These are phyloP conservation scores for Grapholita molesta DNA, from an alignment of 1,140 invertebrate species.

Conservation along the genomic window DNA sequence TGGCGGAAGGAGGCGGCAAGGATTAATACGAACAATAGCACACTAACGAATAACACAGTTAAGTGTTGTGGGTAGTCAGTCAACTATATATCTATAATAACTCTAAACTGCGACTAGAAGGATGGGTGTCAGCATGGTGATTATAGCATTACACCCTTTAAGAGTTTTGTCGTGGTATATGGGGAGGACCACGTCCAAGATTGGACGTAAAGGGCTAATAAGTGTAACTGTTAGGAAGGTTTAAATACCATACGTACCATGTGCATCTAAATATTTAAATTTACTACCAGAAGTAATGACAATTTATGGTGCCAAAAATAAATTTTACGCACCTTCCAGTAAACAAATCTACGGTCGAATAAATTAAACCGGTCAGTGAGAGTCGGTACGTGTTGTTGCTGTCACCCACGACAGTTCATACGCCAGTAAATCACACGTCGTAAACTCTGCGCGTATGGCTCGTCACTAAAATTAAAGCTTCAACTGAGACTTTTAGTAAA, in stretches of 20 bases:
- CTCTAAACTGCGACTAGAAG: no score
- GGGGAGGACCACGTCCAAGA: no score
- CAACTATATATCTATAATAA: no score
- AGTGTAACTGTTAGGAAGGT: no score
- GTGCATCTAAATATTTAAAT: not conserved
- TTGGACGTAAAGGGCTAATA: no score
- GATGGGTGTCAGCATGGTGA: no score
- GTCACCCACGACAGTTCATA: constrained; percentile 42
- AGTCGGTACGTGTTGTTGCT: constrained; percentile 26
- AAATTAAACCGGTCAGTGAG: not conserved
- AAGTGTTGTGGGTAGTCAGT: no score
- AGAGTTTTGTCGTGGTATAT: no score
- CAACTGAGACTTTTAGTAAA: not conserved
- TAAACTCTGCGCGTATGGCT: constrained; percentile 38
- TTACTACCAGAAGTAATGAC: not conserved
- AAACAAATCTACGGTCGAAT: constrained; percentile 23
- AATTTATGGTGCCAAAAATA: not conserved
- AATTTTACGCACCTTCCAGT: constrained; percentile 30
- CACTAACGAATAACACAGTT: no score
- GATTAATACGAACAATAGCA: no score
- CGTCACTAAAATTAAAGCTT: constrained; percentile 52
- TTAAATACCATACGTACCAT: not conserved
- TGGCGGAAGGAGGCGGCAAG: no score
- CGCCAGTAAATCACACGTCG: constrained; percentile 44
- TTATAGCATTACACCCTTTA: no score